These are phyloP conservation scores for Ochropacha duplaris DNA, from an alignment of 2,888 invertebrate species.

Conservation along the genomic window DNA sequence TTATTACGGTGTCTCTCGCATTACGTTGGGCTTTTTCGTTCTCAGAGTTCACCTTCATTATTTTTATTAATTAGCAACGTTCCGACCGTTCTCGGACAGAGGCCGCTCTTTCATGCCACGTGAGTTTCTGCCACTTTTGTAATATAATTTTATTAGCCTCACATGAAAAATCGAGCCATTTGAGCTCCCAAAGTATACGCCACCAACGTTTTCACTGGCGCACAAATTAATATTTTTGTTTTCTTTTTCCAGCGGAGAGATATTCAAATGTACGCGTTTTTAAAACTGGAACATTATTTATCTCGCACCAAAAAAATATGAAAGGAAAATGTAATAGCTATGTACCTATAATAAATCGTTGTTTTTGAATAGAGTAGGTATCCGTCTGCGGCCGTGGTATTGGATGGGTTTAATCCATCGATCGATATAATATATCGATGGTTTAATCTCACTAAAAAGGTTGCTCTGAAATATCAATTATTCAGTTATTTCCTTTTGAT, in stretches of 20 bases:
- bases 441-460: not conserved
- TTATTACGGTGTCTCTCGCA: not conserved
- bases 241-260: not conserved
- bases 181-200: conserved; percentile 19
- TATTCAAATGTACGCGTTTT: not conserved
- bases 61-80: conserved; percentile 10
- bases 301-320: not conserved
- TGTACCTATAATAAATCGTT: not conserved
- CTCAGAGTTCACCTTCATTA: not conserved
- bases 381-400: not conserved
- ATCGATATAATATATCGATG: too few relatives aligned
- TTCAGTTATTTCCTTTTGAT: not conserved
- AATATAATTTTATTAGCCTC: conserved; percentile 27
- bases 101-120: conserved; percentile 3
- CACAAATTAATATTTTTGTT: conserved; percentile 35
- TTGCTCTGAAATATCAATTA: not conserved
- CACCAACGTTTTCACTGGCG: conserved; percentile 27
- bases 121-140: conserved; percentile 21
- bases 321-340: not conserved
- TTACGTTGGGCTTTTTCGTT: not conserved
- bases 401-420: too few relatives aligned
- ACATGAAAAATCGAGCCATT: conserved; percentile 26
- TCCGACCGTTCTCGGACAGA: not conserved
- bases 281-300: conserved; percentile 1
- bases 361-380: not conserved